A percentile compares a stretch with the other conserved stretches of the same genome.
Conservation (phyloP, 2,113 vertebrate genomes). For the Actenoides lindsayi region DNA sequence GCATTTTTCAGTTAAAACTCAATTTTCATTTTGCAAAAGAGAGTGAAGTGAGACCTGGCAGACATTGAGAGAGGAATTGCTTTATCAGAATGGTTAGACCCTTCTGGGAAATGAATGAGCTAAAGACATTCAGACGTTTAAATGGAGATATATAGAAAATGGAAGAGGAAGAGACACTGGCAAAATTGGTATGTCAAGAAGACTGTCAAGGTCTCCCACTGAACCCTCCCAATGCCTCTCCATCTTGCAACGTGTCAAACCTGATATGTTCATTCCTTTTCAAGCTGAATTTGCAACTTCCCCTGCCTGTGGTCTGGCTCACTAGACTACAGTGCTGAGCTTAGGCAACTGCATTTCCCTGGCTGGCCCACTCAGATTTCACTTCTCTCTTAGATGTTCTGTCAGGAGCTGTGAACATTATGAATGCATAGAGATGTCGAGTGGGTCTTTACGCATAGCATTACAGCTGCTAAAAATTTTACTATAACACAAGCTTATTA, state of each 20-base stretch:
- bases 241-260: not conserved
- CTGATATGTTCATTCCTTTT: not conserved
- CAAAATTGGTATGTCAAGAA: not conserved
- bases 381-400: not conserved
- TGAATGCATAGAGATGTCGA: not conserved
- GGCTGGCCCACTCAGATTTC: not conserved
- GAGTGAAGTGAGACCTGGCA: constrained; percentile 5
- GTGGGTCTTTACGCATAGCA: not conserved
- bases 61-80: constrained; percentile 3
- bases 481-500: not conserved
- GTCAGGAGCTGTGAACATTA: not conserved
- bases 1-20: not conserved
- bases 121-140: constrained; percentile 32
- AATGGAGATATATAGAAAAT: not conserved
- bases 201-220: not conserved
- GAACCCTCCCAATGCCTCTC: not conserved
- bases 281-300: not conserved
- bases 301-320: not conserved
- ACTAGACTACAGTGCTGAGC: not conserved
- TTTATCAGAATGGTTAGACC: constrained; percentile 11
- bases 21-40: constrained; percentile 37
- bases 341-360: not conserved
- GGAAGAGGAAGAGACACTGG: not conserved
- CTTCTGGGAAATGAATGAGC: constrained; percentile 21
- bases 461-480: not conserved